These are phyloP conservation scores for Agrochola lychnidis DNA, from an alignment of 2,888 invertebrate species.

Conservation along the genomic window DNA sequence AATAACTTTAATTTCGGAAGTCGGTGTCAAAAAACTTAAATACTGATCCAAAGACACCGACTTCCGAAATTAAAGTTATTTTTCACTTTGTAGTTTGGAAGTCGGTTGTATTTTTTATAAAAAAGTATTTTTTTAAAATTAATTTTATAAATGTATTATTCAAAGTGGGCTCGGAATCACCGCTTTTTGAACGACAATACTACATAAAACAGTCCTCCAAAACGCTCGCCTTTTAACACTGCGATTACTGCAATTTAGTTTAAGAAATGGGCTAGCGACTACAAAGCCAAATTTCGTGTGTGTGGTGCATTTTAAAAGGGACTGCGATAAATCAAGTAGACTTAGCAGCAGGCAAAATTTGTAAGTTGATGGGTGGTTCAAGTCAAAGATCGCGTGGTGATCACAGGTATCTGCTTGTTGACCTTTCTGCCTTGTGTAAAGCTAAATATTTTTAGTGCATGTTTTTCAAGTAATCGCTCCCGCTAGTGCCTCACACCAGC, in stretches of 20 bases:
- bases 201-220: neutral
- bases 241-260: neutral
- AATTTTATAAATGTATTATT: neutral
- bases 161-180: too few species aligned
- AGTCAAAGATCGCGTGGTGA: neutral
- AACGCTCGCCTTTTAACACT: neutral
- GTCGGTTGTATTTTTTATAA: too few species aligned
- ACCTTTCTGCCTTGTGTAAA: too few species aligned
- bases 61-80: too few species aligned
- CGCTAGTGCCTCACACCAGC: slow-evolving; percentile 59
- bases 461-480: slow-evolving; percentile 6
- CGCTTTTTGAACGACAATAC: too few species aligned
- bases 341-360: neutral
- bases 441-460: neutral
- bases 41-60: too few species aligned
- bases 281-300: neutral
- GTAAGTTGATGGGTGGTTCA: neutral
- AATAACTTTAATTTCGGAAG: too few species aligned
- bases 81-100: too few species aligned
- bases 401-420: neutral
- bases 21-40: too few species aligned
- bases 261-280: neutral
- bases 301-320: neutral
- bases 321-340: neutral
- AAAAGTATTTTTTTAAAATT: too few species aligned